phyloP scores from a whole-genome alignment of 2,797 vertebrate species.

The Peromyscus aztecus region DNA sequence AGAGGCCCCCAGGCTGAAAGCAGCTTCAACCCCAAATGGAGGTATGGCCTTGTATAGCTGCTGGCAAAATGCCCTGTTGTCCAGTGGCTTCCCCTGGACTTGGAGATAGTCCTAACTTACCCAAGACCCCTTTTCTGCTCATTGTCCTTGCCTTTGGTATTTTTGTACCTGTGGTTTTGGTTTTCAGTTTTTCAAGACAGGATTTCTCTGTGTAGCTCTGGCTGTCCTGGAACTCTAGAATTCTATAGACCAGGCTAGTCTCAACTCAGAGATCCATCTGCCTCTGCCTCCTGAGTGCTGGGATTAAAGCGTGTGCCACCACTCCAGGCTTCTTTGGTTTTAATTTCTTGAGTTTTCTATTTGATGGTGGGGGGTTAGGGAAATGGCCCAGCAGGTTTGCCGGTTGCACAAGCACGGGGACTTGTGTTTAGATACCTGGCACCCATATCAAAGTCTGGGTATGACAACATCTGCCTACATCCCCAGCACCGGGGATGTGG shows the following conservation, averaged over 20 bases:
- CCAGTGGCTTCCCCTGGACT: neutral
- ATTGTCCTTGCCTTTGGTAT: neutral
- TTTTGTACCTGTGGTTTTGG: neutral
- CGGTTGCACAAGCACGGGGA: neutral
- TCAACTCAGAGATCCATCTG: neutral
- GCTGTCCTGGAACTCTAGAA: neutral
- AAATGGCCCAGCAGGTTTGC: neutral
- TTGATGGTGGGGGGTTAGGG: neutral
- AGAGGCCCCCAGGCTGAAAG: conserved; percentile 84
- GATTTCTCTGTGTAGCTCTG: neutral
- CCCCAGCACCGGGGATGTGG: neutral
- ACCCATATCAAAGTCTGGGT: neutral
- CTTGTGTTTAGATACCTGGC: neutral
- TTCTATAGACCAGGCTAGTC: neutral
- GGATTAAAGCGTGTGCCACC: neutral
- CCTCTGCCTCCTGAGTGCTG: neutral
- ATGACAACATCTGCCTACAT: neutral
- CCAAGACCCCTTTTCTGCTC: too few species aligned
- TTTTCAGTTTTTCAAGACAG: neutral
- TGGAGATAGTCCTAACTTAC: fast-evolving
- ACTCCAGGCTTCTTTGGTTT: neutral
- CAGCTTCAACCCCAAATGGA: conserved; percentile 90
- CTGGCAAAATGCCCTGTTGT: too few species aligned
- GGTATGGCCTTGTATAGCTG: conserved; percentile 84
- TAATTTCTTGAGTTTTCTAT: neutral